These are phyloP conservation scores for Platynereis dumerilii DNA, from an alignment of 2,888 invertebrate genomes.

Conservation along the genomic window DNA sequence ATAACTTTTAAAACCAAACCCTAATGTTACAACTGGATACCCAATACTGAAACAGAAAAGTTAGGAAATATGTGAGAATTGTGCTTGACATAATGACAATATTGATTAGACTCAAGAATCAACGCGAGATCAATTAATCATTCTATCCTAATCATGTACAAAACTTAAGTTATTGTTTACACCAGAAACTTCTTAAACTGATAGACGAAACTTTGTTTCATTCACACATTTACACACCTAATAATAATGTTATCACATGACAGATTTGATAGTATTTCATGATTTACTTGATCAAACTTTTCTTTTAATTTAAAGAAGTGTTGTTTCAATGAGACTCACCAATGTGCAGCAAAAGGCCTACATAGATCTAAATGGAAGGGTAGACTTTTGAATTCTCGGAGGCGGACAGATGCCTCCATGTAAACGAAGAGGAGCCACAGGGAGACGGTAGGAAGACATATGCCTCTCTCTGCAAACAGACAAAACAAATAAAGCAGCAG, in stretches of 20 bases:
- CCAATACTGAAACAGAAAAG: slow-evolving; percentile 73
- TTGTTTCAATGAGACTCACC: no score
- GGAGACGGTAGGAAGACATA: slow-evolving; percentile 92
- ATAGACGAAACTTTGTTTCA: no score
- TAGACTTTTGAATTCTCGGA: slow-evolving; percentile 79
- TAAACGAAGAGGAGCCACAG: slow-evolving; percentile 94
- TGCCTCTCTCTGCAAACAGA: slow-evolving; percentile 78
- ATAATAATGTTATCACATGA: no score
- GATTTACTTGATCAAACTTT: neutral
- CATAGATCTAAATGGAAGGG: slow-evolving; percentile 88
- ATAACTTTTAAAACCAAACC: slow-evolving; percentile 94
- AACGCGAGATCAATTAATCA: no score
- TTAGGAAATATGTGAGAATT: no score
- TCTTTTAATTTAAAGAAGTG: no score
- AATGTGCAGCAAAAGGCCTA: slow-evolving; percentile 95
- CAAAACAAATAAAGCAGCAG: neutral
- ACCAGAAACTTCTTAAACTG: no score
- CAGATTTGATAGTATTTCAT: no score
- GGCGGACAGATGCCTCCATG: slow-evolving; percentile 88
- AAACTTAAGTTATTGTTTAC: no score
- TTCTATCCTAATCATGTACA: no score
- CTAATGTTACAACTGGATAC: slow-evolving; percentile 93
- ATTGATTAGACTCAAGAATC: neutral
- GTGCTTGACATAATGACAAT: neutral
- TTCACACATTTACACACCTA: no score